Conservation (phyloP, 2,888 invertebrate species). For the Slavum lentiscoides region DNA sequence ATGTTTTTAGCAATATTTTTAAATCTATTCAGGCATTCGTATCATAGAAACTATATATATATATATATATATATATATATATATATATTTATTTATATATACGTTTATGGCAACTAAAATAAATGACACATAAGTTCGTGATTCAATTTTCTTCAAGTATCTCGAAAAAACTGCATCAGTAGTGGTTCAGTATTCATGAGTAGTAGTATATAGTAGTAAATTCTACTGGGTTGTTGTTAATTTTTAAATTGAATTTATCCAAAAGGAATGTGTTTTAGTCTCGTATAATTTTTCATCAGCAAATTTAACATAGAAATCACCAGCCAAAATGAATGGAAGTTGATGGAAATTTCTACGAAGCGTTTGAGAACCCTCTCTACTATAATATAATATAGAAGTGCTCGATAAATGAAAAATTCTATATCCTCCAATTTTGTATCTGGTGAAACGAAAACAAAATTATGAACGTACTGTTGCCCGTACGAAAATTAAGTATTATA, state of each 20-base stretch:
- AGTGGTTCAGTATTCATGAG: conserved; percentile 14
- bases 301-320: conserved; percentile 6
- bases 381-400: conserved; percentile 5
- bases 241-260: conserved; percentile 1
- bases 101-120: conserved; percentile 11
- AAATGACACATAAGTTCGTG: conserved; percentile 13
- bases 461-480: too few relatives aligned
- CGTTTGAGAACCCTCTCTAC: neutral
- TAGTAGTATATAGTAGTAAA: too few relatives aligned
- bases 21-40: too few relatives aligned
- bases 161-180: conserved; percentile 12
- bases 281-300: conserved; percentile 11
- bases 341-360: neutral
- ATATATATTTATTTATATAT: too few relatives aligned
- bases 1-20: too few relatives aligned
- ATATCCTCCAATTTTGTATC: neutral
- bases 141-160: conserved; percentile 13
- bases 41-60: too few relatives aligned
- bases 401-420: conserved; percentile 6
- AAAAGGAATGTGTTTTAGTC: neutral
- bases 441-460: conserved; percentile 6
- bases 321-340: conserved; percentile 6
- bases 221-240: conserved; percentile 3
- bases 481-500: too few relatives aligned
- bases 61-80: too few relatives aligned